Base-by-base conservation (phyloP, 1,140 invertebrate genomes). In the Probaryconus sp. region DNA sequence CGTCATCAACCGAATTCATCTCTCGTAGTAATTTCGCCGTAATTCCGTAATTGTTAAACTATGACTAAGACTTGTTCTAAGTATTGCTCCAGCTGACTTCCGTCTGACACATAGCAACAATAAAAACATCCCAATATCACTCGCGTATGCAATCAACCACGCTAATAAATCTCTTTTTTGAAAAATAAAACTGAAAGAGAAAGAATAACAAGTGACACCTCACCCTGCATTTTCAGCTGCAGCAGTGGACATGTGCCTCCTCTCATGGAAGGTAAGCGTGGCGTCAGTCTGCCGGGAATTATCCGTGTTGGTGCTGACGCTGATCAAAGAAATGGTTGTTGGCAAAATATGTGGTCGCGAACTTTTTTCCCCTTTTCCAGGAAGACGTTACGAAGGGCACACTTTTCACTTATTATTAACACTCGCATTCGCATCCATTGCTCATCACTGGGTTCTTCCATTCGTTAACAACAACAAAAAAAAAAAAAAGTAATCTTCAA, bases 181-280 rank as follows among this genome's bases (percentile, higher is more conserved):
- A n/a, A n/a, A 48, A 48, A 35, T 30, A 40, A 55, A 48, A 53
- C 4, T 21, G n/a, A 13, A 17, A 10, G 20, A 40, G 43, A 30
- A 55, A 55, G 56, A 60, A 58, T 58, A 64, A 43, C 35, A 47
- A 50, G 28, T 33, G 37, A 21, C 33, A 42, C 85, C 89, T 89
- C 78, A 90, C 89, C 89, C 89, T 89, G 89, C 89, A 90, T 90
- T 90, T 90, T 90, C 89, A 88, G 89, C 85, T 83, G 88, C 88
- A 89, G 85, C 88, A 90, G 90, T 89, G 88, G 88, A 90, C 89
- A 90, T 90, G 88, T 90, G 89, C 85, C 83, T 86, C 84, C 85
- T 86, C 81, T 88, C 87, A 87, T 87, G 81, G 82, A 86, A 85
- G 83, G 79, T 84, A 76, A 83, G 78, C 80, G 79, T 61, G 72